Evolutionary conservation across 2,113 vertebrate genomes (phyloP).

Genomic region (Coptodon bakossiorum): DNA sequence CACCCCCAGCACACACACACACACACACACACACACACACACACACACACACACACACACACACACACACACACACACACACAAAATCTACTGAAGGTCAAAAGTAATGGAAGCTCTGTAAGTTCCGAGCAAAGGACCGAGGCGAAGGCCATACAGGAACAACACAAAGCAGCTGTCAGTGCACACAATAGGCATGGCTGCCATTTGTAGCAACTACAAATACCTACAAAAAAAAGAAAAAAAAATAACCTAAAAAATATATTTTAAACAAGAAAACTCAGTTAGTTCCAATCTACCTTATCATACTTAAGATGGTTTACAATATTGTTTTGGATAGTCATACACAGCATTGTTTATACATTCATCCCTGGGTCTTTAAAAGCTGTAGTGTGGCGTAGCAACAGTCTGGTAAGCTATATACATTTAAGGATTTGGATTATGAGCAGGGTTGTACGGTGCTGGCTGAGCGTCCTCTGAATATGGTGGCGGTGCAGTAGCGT

Average conservation of each 20-base stretch:
- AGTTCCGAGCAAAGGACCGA: not conserved
- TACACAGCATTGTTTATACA: not conserved
- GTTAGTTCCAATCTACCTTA: fast-evolving
- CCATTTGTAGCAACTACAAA: not conserved
- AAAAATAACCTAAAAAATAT: not conserved
- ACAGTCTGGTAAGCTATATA: not conserved
- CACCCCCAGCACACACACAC: too few species aligned
- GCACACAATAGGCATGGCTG: not conserved
- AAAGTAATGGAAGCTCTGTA: not conserved
- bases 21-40: too few species aligned
- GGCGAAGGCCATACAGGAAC: not conserved
- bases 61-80: fast-evolving
- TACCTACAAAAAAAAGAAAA: not conserved
- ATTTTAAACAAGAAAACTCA: not conserved
- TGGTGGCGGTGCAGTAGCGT: not conserved
- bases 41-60: too few species aligned
- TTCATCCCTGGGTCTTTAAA: not conserved
- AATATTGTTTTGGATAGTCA: not conserved
- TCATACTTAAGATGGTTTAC: not conserved
- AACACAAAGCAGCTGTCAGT: not conserved
- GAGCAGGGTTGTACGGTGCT: slow-evolving; percentile 32
- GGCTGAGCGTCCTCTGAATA: not conserved
- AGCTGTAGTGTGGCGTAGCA: fast-evolving
- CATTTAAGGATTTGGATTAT: not conserved
- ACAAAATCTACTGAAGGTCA: not conserved